Evolutionary conservation across 2,113 vertebrate species (phyloP).

Genomic region (Nothocercus julius): DNA sequence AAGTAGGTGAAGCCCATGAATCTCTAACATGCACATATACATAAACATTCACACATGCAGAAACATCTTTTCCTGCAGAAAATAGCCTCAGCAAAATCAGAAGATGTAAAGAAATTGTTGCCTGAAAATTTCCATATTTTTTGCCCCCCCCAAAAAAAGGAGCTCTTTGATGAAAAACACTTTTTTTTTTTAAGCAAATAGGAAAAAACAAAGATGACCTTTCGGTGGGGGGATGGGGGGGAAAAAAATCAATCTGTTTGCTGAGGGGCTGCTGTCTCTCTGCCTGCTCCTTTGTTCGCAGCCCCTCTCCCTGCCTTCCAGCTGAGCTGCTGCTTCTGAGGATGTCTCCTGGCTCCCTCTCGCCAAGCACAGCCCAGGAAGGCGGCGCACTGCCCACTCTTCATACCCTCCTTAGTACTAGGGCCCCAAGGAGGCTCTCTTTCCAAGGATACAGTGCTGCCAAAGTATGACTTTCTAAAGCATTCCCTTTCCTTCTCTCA

Average conservation of each 20-base stretch:
- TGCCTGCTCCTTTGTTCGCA: conserved; percentile 58
- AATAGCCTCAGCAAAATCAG: background rate
- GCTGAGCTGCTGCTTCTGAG: conserved; percentile 58
- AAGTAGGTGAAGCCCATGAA: background rate
- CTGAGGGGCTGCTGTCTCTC: conserved; percentile 54
- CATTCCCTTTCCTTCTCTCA: background rate
- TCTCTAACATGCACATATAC: background rate
- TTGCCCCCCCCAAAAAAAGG: background rate
- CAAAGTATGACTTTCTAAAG: background rate
- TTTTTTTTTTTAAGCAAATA: background rate
- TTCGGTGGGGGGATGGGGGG: background rate
- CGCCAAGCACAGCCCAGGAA: background rate
- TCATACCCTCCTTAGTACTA: background rate
- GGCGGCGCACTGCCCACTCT: background rate
- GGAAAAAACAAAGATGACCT: conserved; percentile 48
- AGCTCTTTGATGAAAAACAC: background rate
- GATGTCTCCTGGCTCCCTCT: conserved; percentile 25
- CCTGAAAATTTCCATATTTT: background rate
- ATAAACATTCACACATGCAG: background rate
- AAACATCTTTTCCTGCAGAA: background rate
- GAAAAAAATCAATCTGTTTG: conserved; percentile 47
- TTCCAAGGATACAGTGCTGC: background rate
- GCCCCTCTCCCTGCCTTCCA: conserved; percentile 22
- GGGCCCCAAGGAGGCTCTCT: background rate
- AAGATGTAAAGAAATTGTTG: background rate